These are phyloP conservation scores for Drosophila ezoana DNA, from an alignment of 2,888 invertebrate species.

Conservation along the genomic window DNA sequence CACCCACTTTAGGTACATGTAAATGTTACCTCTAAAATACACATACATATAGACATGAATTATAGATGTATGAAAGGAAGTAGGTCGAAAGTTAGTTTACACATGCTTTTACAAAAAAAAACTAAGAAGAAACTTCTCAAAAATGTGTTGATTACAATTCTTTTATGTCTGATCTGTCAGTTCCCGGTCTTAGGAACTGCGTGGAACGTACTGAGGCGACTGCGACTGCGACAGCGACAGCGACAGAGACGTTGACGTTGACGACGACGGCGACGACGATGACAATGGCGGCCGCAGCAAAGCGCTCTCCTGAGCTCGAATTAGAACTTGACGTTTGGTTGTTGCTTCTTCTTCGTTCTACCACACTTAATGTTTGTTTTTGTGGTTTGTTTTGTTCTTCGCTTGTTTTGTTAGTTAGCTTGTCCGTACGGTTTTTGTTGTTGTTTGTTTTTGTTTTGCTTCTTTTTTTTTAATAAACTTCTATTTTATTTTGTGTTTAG, in stretches of 20 bases:
- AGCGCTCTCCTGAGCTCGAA: slow-evolving; percentile 15
- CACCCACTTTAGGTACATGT: too few relatives aligned
- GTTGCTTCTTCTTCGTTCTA: slow-evolving; percentile 5
- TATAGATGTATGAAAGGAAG: background rate
- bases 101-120: background rate
- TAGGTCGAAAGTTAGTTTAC: slow-evolving; percentile 1
- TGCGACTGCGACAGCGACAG: slow-evolving; percentile 23
- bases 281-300: slow-evolving; percentile 5
- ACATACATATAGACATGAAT: background rate
- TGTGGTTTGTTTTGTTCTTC: slow-evolving; percentile 16
- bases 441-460: slow-evolving; percentile 10
- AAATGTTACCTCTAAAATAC: too few relatives aligned
- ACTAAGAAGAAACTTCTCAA: background rate
- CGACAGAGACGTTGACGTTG: slow-evolving; percentile 10
- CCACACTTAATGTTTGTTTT: background rate
- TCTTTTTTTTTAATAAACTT: background rate
- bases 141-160: background rate
- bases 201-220: slow-evolving; percentile 52
- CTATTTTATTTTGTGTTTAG: slow-evolving; percentile 1
- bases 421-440: slow-evolving; percentile 1
- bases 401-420: slow-evolving; percentile 7
- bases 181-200: slow-evolving; percentile 23
- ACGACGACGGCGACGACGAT: background rate
- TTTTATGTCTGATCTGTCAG: slow-evolving; percentile 17
- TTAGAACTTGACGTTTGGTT: slow-evolving; percentile 15